Conservation (phyloP, 1,140 invertebrate species). For the Orius insidiosus region DNA sequence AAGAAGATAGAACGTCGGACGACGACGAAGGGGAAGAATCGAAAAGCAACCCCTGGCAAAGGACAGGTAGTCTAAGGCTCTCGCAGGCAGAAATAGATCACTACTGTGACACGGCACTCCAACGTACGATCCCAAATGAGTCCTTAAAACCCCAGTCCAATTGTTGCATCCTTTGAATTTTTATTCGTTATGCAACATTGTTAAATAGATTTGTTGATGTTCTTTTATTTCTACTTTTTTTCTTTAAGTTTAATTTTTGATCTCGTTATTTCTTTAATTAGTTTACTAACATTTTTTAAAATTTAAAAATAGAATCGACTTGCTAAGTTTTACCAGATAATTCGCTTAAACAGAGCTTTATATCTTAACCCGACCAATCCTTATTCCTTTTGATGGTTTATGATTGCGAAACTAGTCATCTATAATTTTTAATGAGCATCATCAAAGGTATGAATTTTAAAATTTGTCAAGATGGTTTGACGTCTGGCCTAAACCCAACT, state of each 20-base stretch:
- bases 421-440: too few species aligned
- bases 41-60: slow-evolving; percentile 19
- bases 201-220: too few species aligned
- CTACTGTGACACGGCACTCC: slow-evolving; percentile 55
- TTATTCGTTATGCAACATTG: too few species aligned
- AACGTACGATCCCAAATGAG: slow-evolving; percentile 35
- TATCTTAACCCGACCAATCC: too few species aligned
- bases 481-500: too few species aligned
- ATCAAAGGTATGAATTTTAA: too few species aligned
- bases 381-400: too few species aligned
- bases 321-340: background rate
- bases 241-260: background rate
- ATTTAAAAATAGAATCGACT: background rate
- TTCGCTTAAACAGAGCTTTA: background rate
- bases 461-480: too few species aligned
- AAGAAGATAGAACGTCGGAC: slow-evolving; percentile 23
- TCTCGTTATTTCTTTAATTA: background rate
- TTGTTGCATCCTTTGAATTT: slow-evolving; percentile 10
- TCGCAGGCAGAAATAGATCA: slow-evolving; percentile 51
- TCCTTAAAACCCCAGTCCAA: slow-evolving; percentile 1
- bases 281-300: background rate
- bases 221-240: background rate
- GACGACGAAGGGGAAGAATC: slow-evolving; percentile 27
- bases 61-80: slow-evolving; percentile 20
- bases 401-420: too few species aligned